Evolutionary conservation across 2,797 vertebrate genomes (phyloP), one percentile per base, ranked within the genome.

Genomic region (Enteromius radiatus): DNA sequence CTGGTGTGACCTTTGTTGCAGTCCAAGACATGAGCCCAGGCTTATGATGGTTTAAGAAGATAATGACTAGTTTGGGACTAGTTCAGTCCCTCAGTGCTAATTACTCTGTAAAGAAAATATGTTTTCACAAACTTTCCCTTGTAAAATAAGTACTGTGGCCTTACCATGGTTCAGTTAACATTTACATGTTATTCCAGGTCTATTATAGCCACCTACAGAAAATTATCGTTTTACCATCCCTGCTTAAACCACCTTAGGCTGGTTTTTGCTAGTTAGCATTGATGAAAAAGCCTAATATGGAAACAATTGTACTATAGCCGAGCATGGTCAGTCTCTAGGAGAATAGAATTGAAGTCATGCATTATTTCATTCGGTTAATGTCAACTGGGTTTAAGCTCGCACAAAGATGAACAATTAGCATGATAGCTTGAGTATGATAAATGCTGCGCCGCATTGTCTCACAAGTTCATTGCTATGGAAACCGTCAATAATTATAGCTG

Each of bases 381-480:
- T 49, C 68, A 49, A 26, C 68, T 63, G 54, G 28, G 41, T 59
- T 81, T 73, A 63, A 63, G 26, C 28, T 63, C 9, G 26, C 19
- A 73, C 54, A 81, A 45, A 81, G 71, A 45, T 0, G 8, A 80
- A 36, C 26, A 59, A 45, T 63, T 71, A 61, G 28, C 28, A 36
- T 33, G 68, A 47, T 63, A 63, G 68, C 54, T 33, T 71, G 14
- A 36, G 47, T 31, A 81, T 81, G 79, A 81, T 63, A 71, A 71
- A 80, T 71, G 68, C 71, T 36, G 28, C 28, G 28, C n/a, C 14
- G 47, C 43, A 78, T 78, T 78, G 41, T 78, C 61, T 63, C 12
- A 28, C 38, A 61, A 47, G 28, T 81, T 81, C 41, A 73, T 81
- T 21, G 3, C 69, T 36, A 81, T 73, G 78, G 68, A 63, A 81